Evolutionary conservation across 2,888 invertebrate species (phyloP).

Genomic region (Pilophorus perplexus): DNA sequence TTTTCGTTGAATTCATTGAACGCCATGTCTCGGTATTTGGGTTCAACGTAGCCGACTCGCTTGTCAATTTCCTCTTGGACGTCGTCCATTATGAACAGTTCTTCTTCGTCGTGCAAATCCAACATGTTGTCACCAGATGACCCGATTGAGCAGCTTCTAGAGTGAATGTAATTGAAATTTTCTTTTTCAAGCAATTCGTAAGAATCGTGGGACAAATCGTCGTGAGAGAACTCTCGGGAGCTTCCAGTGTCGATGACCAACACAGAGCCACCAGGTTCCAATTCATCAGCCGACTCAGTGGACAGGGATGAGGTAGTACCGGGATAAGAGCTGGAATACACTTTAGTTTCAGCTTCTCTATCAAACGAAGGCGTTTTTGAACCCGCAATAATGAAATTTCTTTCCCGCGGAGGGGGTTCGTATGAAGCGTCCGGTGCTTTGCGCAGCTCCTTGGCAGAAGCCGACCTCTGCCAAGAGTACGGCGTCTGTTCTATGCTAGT

Average conservation of each 20-base stretch:
- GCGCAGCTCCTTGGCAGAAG: slow-evolving; percentile 73
- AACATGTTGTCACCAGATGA: slow-evolving; percentile 57
- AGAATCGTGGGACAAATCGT: slow-evolving; percentile 83
- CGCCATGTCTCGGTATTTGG: slow-evolving; percentile 49
- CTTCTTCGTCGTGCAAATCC: slow-evolving; percentile 61
- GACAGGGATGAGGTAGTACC: slow-evolving; percentile 67
- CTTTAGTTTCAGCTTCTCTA: slow-evolving; percentile 67
- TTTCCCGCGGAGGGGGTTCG: slow-evolving; percentile 61
- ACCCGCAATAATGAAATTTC: slow-evolving; percentile 61
- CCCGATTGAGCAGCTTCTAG: slow-evolving; percentile 56
- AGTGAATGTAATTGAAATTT: slow-evolving; percentile 38
- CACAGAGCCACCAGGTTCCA: slow-evolving; percentile 58
- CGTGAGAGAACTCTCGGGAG: slow-evolving; percentile 61
- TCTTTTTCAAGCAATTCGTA: slow-evolving; percentile 71
- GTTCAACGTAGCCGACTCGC: slow-evolving; percentile 48
- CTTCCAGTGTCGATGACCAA: slow-evolving; percentile 49
- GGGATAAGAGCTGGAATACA: slow-evolving; percentile 83
- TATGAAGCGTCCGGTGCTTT: slow-evolving; percentile 38
- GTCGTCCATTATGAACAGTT: slow-evolving; percentile 75
- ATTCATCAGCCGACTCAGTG: slow-evolving; percentile 65
- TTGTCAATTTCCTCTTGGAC: slow-evolving; percentile 54
- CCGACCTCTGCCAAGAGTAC: slow-evolving; percentile 72
- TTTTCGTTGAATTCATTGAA: slow-evolving; percentile 50
- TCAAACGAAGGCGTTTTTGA: slow-evolving; percentile 63
- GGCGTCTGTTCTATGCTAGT: slow-evolving; percentile 39